phyloP scores from a whole-genome alignment of 2,888 invertebrate genomes.

The Cheiracanthium punctorium region DNA sequence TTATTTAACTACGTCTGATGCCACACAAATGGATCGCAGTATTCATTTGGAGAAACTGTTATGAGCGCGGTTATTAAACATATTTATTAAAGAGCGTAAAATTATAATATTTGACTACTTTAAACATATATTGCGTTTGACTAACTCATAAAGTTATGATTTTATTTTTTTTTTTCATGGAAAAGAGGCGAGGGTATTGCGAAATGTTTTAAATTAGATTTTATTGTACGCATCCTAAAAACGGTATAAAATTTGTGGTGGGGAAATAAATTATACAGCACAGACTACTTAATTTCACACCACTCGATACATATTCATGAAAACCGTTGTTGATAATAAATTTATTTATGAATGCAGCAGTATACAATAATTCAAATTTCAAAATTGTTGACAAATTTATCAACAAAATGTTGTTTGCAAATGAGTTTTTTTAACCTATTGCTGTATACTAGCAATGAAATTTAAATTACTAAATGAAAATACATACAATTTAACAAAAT shows the following conservation, averaged over 20 bases:
- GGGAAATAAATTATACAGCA: slow-evolving; percentile 6
- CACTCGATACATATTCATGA: not conserved
- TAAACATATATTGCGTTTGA: slow-evolving; percentile 1
- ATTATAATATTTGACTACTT: slow-evolving; percentile 7
- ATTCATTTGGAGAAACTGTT: slow-evolving; percentile 7
- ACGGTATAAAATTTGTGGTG: not conserved
- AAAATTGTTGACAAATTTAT: not conserved
- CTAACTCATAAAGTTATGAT: slow-evolving; percentile 13
- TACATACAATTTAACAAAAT: too few relatives aligned
- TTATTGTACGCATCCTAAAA: not conserved
- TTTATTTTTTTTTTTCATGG: not conserved
- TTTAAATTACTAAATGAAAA: too few relatives aligned
- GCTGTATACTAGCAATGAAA: too few relatives aligned
- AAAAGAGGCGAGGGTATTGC: not conserved
- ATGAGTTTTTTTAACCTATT: too few relatives aligned
- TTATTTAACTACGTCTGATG: not conserved
- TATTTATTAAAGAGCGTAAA: slow-evolving; percentile 13
- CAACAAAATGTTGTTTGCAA: not conserved
- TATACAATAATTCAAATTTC: not conserved
- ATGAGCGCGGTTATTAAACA: slow-evolving; percentile 3
- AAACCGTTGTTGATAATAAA: not conserved
- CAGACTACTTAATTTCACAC: not conserved
- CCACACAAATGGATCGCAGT: not conserved
- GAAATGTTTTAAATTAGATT: slow-evolving; percentile 8
- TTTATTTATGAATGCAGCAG: not conserved